A percentile compares a stretch with the other conserved stretches of the same genome.
These are phyloP conservation scores for Eupsilia transversa DNA, from an alignment of 2,888 invertebrate genomes.

Conservation along the genomic window DNA sequence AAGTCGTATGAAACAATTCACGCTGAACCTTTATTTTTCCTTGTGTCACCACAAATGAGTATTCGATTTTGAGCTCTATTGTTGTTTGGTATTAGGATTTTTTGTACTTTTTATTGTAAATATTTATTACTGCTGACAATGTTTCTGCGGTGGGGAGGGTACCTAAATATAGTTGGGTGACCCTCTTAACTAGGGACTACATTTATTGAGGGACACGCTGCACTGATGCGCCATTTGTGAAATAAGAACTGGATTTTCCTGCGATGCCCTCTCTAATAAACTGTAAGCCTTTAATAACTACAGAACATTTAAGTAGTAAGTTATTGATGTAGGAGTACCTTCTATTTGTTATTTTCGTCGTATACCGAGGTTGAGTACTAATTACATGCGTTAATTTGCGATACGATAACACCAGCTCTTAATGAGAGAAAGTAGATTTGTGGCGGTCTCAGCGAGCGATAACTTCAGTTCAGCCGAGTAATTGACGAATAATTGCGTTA, in stretches of 20 bases:
- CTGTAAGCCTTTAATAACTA: conserved; percentile 20
- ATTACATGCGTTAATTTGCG: conserved; percentile 82
- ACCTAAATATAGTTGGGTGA: conserved; percentile 72
- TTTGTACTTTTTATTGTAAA: conserved; percentile 78
- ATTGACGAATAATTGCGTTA: conserved; percentile 90
- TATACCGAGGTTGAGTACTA: conserved; percentile 65
- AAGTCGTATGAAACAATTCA: conserved; percentile 79
- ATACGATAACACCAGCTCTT: conserved; percentile 81
- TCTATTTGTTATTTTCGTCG: conserved; percentile 35
- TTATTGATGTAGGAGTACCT: background rate
- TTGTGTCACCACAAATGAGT: conserved; percentile 59
- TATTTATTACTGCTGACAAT: conserved; percentile 83
- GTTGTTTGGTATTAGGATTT: conserved; percentile 62
- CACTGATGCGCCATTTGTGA: conserved; percentile 65
- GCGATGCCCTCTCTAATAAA: conserved; percentile 28
- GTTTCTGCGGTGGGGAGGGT: conserved; percentile 76
- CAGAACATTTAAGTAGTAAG: background rate
- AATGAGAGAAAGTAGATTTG: conserved; percentile 85
- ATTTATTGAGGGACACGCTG: conserved; percentile 64
- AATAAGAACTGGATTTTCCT: conserved; percentile 62
- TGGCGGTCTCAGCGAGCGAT: conserved; percentile 79
- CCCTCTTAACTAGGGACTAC: conserved; percentile 70
- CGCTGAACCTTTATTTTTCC: conserved; percentile 68
- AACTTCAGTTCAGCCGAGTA: conserved; percentile 85
- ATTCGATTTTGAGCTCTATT: conserved; percentile 72